Base-by-base conservation (phyloP, 1,140 invertebrate species). In the Trichoplusia ni region DNA sequence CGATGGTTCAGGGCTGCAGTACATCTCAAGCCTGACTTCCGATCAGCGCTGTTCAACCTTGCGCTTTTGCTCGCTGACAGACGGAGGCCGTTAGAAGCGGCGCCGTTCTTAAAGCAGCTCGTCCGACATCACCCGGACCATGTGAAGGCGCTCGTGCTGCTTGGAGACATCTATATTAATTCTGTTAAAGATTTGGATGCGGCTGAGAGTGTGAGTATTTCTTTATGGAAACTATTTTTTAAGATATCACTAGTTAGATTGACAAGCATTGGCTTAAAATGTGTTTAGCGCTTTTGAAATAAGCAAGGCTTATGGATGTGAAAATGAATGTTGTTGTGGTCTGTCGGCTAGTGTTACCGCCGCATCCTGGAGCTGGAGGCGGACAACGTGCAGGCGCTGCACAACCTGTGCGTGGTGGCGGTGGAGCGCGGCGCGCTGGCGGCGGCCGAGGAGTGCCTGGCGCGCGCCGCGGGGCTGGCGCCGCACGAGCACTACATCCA, bases 141-240 rank as follows among this genome's bases (percentile, higher is more conserved):
- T 83, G 94, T 97, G 0, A 99, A 99, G 92, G 98, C 97, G 13
- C 91, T 98, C 6, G 98, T 99, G 65, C 91, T 99, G 11, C 91
- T 99, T 4, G 98, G 98, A 9, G 98, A 99, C 83, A 98, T 99
- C 75, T 98, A 98, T 85, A 98, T 99, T 33, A 99, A 99, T 86
- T 96, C 96, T 67, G 95, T 98, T 69, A 98, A 98, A 83, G 97
- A 99, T 89, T 86, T 99, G 74, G 96, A 98, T 80, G 96, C 96
- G 0, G 97, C 97, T 16, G 96, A 98, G 91, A 96, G 94, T 82
- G 96, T 97, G 88, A 94, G 93, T 92, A 7, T 31, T 49, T 16
- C 11, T 31, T 46, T 60, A 27, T 7, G 3, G 25, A 27, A 7
- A 4, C 25, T n/a, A n/a, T n/a, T n/a, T n/a, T n/a, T n/a, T n/a